Percentiles rank a stretch among this genome's conserved stretches.
These are phyloP conservation scores for Cheirogaleus major DNA, from an alignment of 2,797 vertebrate genomes.

Conservation along the genomic window DNA sequence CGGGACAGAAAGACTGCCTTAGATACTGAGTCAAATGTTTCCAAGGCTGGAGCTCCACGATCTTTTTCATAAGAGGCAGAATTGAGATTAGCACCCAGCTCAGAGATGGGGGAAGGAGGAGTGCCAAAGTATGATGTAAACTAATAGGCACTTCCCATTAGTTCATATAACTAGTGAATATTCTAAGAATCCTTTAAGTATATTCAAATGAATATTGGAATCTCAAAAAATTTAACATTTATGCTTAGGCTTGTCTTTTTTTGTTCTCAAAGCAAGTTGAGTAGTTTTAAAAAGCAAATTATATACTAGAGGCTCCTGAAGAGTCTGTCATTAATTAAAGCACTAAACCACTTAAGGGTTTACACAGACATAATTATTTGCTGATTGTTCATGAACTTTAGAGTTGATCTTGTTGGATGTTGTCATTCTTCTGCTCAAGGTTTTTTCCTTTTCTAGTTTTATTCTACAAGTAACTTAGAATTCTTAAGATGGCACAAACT, in stretches of 20 bases:
- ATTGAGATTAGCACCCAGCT: neutral
- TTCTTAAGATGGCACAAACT: neutral
- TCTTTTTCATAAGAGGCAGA: neutral
- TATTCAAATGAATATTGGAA: neutral
- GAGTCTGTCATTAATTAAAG: neutral
- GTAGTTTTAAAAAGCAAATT: neutral
- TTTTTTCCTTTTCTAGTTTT: constrained; percentile 22
- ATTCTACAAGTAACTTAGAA: neutral
- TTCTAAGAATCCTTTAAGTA: neutral
- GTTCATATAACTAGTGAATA: neutral
- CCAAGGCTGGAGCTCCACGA: neutral
- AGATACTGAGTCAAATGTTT: neutral
- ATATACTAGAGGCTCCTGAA: neutral
- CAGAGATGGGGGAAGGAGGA: neutral
- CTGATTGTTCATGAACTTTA: neutral
- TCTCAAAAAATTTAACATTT: constrained; percentile 8
- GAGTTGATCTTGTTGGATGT: neutral
- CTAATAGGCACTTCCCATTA: neutral
- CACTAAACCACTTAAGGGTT: neutral
- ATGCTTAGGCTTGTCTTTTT: constrained; percentile 9
- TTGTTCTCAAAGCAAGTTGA: neutral
- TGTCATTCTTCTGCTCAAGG: neutral
- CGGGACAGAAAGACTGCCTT: neutral
- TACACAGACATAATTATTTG: neutral
- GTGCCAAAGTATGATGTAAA: neutral